phyloP scores from a whole-genome alignment of 2,797 vertebrate genomes.

The Nannoperca australis region DNA sequence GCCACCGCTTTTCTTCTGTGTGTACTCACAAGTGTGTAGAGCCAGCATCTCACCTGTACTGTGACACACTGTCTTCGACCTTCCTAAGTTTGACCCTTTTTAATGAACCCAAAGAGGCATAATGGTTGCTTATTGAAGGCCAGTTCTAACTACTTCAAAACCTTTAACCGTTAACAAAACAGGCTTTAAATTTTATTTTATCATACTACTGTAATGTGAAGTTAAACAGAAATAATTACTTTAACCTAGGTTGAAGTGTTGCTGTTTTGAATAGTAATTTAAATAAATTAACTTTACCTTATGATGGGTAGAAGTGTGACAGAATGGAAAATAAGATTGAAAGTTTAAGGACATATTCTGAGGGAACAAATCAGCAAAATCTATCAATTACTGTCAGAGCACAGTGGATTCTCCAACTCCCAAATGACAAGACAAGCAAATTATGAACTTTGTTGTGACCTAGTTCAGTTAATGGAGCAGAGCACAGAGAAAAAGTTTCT shows the following conservation, averaged over 20 bases:
- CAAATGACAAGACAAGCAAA: background rate
- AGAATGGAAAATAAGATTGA: background rate
- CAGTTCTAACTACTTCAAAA: constrained; percentile 1
- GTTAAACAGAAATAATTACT: constrained; percentile 1
- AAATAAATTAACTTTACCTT: background rate
- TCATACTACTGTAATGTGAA: constrained; percentile 5
- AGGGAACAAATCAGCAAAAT: constrained; percentile 34
- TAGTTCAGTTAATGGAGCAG: constrained; percentile 1
- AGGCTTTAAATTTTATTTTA: background rate
- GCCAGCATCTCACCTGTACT: constrained; percentile 54
- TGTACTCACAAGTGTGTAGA: constrained; percentile 64
- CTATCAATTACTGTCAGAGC: background rate
- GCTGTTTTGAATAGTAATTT: constrained; percentile 7
- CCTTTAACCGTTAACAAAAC: constrained; percentile 3
- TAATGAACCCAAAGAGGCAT: constrained; percentile 38
- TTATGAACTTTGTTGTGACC: background rate
- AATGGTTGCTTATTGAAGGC: constrained; percentile 17
- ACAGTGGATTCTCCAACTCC: background rate
- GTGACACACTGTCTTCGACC: constrained; percentile 38
- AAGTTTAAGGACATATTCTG: background rate
- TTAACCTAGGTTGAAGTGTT: background rate
- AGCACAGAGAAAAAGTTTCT: background rate
- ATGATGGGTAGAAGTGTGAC: background rate
- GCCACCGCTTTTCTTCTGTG: constrained; percentile 77
- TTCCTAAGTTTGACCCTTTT: constrained; percentile 33